Evolutionary conservation across 1,140 invertebrate species (phyloP).

Genomic region (Telenomus remus): DNA sequence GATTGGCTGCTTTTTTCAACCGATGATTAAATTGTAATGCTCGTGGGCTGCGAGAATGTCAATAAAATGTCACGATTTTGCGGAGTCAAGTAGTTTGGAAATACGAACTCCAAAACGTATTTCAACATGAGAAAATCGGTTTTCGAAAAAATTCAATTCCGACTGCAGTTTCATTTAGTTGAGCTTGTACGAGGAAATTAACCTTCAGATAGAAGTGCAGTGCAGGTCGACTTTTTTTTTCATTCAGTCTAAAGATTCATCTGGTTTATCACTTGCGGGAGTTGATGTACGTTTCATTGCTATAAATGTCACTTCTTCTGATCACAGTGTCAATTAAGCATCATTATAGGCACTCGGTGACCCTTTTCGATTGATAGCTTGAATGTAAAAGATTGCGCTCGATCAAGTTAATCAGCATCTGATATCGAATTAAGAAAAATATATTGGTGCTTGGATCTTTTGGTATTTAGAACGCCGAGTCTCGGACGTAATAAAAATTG

Average conservation of each 20-base stretch:
- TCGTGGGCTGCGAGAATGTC: conserved; percentile 23
- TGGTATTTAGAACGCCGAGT: conserved; percentile 30
- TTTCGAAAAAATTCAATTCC: no score
- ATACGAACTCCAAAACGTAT: no score
- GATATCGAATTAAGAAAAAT: conserved; percentile 53
- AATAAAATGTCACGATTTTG: conserved; percentile 32
- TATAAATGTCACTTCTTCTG: conserved; percentile 48
- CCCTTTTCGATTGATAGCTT: conserved; percentile 49
- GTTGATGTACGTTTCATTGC: conserved; percentile 30
- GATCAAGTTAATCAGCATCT: conserved; percentile 46
- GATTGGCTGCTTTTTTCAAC: conserved; percentile 13
- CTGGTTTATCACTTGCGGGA: conserved; percentile 24
- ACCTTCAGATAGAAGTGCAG: neutral
- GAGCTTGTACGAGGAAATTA: neutral
- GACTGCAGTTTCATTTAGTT: neutral
- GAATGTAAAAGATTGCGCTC: conserved; percentile 31
- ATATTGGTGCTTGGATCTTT: conserved; percentile 11
- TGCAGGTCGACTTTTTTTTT: conserved; percentile 7
- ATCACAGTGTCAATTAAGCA: conserved; percentile 41
- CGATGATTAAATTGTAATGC: conserved; percentile 7
- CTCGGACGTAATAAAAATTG: conserved; percentile 36
- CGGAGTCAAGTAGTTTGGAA: neutral
- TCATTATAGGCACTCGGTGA: conserved; percentile 50
- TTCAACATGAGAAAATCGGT: no score
- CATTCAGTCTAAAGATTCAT: conserved; percentile 31